Evolutionary conservation across 2,797 vertebrate genomes (phyloP), one percentile per base, ranked within the genome.

Genomic region (Bryconaethiops microstoma): DNA sequence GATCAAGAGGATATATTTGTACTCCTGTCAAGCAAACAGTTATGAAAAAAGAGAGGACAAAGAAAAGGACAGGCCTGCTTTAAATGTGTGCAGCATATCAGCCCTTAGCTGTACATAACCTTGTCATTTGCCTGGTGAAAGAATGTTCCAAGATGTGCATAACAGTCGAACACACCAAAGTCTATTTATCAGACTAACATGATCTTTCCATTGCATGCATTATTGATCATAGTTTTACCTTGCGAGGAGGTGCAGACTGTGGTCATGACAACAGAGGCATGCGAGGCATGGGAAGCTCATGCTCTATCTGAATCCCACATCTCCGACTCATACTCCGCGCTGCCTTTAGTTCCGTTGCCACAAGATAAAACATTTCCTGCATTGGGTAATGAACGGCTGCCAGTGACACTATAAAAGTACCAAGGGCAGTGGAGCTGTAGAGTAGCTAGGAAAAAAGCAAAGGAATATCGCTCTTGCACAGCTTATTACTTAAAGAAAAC

Each of bases 211-310:
- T 19, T 60, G n/a, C 35, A 74, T 74, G 39, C 39, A 60, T 74
- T 59, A 74, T 74, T 60, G 54, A 77, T 77, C 35, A 73, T 23
- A 72, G 79, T 45, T 63, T 75, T 64, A 76, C 59, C 79, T 76
- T 76, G 59, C 55, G n/a, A 69, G 12, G 45, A 42, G 64, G 21
- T 76, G 35, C 74, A 76, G 65, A 55, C 59, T 65, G 67, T 77
- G 68, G 68, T 82, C 80, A 82, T 82, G 74, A 77, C 80, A 81
- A 77, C 80, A 72, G 67, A 67, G 25, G 19, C 35, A 76, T 76
- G 68, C 40, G 40, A 69, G 23, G 25, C 63, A 70, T 60, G 42
- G 73, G 19, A 62, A 29, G 19, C 7, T 57, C 73, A 67, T 55
- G 21, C 57, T 54, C 65, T 73, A 79, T 80, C 48, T 75, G n/a